Evolutionary conservation across 2,797 vertebrate species (phyloP), one percentile per base, ranked within the genome.

Genomic region (Enteromius argenteus): DNA sequence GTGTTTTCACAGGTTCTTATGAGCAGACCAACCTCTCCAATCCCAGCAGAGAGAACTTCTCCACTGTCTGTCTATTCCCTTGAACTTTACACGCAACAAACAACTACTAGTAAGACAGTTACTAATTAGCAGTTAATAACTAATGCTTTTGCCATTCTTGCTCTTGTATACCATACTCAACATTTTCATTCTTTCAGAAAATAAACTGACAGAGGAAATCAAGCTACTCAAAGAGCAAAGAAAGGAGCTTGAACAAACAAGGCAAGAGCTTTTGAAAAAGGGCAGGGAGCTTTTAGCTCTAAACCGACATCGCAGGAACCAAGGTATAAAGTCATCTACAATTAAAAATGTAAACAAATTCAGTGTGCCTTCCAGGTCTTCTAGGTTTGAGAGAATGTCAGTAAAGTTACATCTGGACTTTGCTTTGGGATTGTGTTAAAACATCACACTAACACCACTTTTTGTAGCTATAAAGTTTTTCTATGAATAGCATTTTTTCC

Each of bases 241-340:
- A 90, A 96, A 90, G 83, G 91, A 93, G 53, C 92, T 97, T 85
- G 96, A 97, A 91, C 95, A 92, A 92, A 95, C 76, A 10, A 96
- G 96, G 88, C 95, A 97, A 88, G 96, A 97, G 78, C 88, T 98
- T 87, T 87, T 97, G 0, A 96, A 94, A 87, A 97, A 95, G 89
- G 94, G 92, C 37, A 97, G 96, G 91, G 94, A 92, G 51, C 88
- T 98, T 10, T 85, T 97, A 92, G 94, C 96, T 71, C 95, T 96
- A 88, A 96, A 94, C 89, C 94, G 95, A 85, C 92, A 96, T 60
- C 94, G 91, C 69, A 93, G 89, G 91, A 96, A 95, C 89, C 94
- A 95, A 81, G 97, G 97, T 98, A 94, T 39, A 75, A 62, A n/a
- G 9, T 4, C 14, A 21, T 69, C 19, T 15, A 13, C 4, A 51